Base-by-base conservation (phyloP, 2,888 invertebrate species). In the Tetramorium bicarinatum region DNA sequence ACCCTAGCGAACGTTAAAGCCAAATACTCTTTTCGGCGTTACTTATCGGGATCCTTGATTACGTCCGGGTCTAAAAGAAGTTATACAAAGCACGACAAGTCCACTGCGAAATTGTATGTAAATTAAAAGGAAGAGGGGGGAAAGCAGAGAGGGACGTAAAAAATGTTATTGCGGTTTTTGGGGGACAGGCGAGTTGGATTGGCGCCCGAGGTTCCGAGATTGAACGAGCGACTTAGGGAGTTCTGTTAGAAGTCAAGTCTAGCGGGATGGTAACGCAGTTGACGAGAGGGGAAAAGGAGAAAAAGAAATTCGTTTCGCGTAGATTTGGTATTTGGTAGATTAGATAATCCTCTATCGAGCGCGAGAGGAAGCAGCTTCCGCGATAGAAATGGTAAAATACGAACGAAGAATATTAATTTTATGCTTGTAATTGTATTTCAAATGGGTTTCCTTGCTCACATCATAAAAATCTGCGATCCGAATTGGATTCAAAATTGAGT, bases 191-290 rank as follows among this genome's bases (percentile, higher is more conserved):
- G 44, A 62, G 83, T 41, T 34, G 71, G 84, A 88, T 88, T 82
- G 83, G 83, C 64, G 84, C 76, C 76, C 72, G 64, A 77, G 47
- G 34, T 75, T 56, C 80, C 67, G 74, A 89, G 89, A 90, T 90
- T 90, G 90, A 90, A 90, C 90, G 90, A 88, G 85, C 85, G 88
- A 86, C 87, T 90, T 87, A 89, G 85, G 82, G 79, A 85, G 82
- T 84, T 54, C 83, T 85, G 86, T 90, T 88, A 86, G 86, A 85
- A 87, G 85, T 87, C 88, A 87, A 66, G 84, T 64, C 74, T 83
- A 64, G 74, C 56, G 69, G 2, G 54, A 76, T 25, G 41, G 54
- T 54, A 47, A 44, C 38, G 74, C 29, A 47, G 34, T 56, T 34
- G 72, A 54, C 62, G 41, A 75, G 54, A 66, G 54, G 71, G 38